Evolutionary conservation across 2,888 invertebrate species (phyloP).

Genomic region (Archips crataeganus): DNA sequence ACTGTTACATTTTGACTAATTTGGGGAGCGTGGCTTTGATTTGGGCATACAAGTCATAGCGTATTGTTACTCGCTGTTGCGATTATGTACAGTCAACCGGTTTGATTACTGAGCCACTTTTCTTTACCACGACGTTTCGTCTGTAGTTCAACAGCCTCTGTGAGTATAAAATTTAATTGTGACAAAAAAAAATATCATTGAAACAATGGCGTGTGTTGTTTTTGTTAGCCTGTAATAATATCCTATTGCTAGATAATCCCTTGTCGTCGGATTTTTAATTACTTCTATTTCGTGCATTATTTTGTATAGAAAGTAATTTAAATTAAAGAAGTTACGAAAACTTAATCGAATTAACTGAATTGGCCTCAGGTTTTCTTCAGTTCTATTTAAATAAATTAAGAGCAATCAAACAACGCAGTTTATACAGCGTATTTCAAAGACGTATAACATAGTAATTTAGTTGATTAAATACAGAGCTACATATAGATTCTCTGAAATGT

Average conservation of each 20-base stretch:
- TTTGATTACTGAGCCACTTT: too few relatives aligned
- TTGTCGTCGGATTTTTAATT: too few relatives aligned
- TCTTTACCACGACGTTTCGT: too few relatives aligned
- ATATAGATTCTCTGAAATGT: slow-evolving; percentile 8
- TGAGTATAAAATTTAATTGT: too few relatives aligned
- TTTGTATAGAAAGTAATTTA: background rate
- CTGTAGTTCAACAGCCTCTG: too few relatives aligned
- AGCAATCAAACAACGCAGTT: background rate
- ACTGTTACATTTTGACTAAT: slow-evolving; percentile 20
- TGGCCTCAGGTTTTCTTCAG: too few relatives aligned
- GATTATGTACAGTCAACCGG: background rate
- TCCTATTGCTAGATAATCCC: too few relatives aligned
- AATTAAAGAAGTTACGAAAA: too few relatives aligned
- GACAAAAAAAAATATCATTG: too few relatives aligned
- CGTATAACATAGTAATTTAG: slow-evolving; percentile 18
- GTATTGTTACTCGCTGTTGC: background rate
- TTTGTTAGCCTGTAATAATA: too few relatives aligned
- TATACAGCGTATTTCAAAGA: background rate
- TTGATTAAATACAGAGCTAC: slow-evolving; percentile 16
- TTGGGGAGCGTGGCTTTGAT: slow-evolving; percentile 23
- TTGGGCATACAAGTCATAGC: background rate
- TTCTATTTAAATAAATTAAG: background rate
- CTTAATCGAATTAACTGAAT: too few relatives aligned
- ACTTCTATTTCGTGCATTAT: background rate
- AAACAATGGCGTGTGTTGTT: too few relatives aligned